Evolutionary conservation across 2,888 invertebrate genomes (phyloP), one percentile per base, ranked within the genome.

Genomic region (Mesorhabditis sp.): DNA sequence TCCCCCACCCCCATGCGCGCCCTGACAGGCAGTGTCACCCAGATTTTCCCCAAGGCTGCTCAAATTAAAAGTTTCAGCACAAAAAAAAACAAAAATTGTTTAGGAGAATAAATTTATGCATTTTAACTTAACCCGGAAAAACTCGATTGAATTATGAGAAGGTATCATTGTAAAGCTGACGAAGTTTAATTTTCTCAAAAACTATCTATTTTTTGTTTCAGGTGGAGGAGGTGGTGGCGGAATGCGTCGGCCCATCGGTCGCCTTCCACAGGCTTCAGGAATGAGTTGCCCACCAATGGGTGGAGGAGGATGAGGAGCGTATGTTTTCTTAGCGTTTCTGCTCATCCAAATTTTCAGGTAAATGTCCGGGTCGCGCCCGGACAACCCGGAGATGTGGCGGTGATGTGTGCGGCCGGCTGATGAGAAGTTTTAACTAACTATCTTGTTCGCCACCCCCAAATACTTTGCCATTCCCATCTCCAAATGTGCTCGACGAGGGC

Each of bases 321-420:
- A n/a, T 13, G 58, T 50, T 50, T 50, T 50, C 7, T 50, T 50
- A 13, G 7, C n/a, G n/a, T n/a, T 50, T 50, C 2, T 50, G 7
- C 10, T 50, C 7, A 50, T 50, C 7, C n/a, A n/a, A 50, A 13
- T 50, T 50, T 50, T 50, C n/a, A 50, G 58, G 10, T 50, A 50
- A 50, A 50, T 50, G 58, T 50, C 58, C 58, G 58, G 58, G n/a
- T 50, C 58, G 58, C n/a, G 58, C 58, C 58, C 58, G 58, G 58
- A 28, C 28, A 28, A 28, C 28, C 28, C 28, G 28, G 28, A 28
- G 28, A 28, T 28, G 28, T 28, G 28, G 28, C 28, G 28, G 28
- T 28, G 28, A 28, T 28, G 28, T 28, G 28, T 28, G 28, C 28
- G 28, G 28, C 28, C 28, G 28, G 58, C 58, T n/a, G 58, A 13